phyloP scores from a whole-genome alignment of 2,888 invertebrate species.

The Zelleria hepariella region DNA sequence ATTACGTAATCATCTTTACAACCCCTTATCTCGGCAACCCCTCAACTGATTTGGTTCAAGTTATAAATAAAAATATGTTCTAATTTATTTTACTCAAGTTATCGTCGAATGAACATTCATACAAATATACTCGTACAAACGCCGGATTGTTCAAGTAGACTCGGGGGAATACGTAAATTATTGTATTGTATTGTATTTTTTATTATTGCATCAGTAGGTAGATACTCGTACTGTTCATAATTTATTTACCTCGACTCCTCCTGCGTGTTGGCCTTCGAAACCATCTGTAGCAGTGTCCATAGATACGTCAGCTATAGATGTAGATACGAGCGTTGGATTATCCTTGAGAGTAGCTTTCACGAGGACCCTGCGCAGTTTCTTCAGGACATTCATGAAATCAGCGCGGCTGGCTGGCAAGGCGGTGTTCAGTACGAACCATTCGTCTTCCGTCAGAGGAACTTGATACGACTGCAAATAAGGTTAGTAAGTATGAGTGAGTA shows the following conservation, averaged over 20 bases:
- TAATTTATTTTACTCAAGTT: too few relatives aligned
- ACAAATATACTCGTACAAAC: too few relatives aligned
- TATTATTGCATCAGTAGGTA: background rate
- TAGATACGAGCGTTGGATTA: slow-evolving; percentile 71
- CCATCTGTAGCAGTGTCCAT: slow-evolving; percentile 86
- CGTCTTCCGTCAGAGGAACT: slow-evolving; percentile 76
- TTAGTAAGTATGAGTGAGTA: too few relatives aligned
- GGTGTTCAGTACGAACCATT: slow-evolving; percentile 69
- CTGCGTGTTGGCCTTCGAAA: slow-evolving; percentile 73
- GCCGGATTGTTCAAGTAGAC: too few relatives aligned
- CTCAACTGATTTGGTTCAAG: too few relatives aligned
- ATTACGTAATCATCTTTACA: too few relatives aligned
- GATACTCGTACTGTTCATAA: too few relatives aligned
- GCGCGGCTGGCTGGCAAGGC: slow-evolving; percentile 72
- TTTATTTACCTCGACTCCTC: slow-evolving; percentile 80
- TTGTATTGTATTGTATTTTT: too few relatives aligned
- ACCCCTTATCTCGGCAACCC: too few relatives aligned
- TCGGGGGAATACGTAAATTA: background rate
- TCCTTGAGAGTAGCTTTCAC: slow-evolving; percentile 81
- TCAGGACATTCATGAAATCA: slow-evolving; percentile 87
- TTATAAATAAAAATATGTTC: too few relatives aligned
- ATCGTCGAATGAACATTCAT: too few relatives aligned
- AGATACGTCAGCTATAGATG: slow-evolving; percentile 85
- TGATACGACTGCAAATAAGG: slow-evolving; percentile 64
- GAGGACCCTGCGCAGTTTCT: slow-evolving; percentile 85